A percentile compares a stretch with the other conserved stretches of the same genome.
phyloP scores from a whole-genome alignment of 1,140 invertebrate genomes.

The Zaprionus ornatus region DNA sequence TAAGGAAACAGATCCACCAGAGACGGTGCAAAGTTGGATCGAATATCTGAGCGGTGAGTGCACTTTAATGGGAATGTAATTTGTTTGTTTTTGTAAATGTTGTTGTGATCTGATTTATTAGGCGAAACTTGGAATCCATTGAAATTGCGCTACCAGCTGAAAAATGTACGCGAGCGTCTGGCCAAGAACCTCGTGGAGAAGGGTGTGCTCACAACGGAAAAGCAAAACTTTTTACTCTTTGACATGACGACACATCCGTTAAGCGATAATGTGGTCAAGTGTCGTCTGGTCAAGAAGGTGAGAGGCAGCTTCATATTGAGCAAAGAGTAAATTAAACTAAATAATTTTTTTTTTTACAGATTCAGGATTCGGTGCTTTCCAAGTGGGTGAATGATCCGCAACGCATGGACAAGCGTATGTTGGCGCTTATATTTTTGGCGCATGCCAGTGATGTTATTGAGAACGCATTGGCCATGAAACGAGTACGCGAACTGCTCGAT shows the following conservation, averaged over 20 bases:
- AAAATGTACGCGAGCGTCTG: conserved; percentile 99
- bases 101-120: conserved; percentile 76
- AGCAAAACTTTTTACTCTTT: conserved; percentile 99
- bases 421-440: conserved; percentile 97
- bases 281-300: conserved; percentile 98
- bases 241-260: conserved; percentile 99
- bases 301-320: not conserved
- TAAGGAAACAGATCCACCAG: conserved; percentile 97
- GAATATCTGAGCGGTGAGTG: conserved; percentile 98
- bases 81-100: conserved; percentile 43
- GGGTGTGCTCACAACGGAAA: conserved; percentile 99
- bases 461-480: conserved; percentile 99
- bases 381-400: conserved; percentile 99
- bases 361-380: conserved; percentile 97
- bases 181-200: conserved; percentile 99
- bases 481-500: conserved; percentile 97
- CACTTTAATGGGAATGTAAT: not conserved
- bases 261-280: conserved; percentile 97
- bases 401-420: conserved; percentile 96
- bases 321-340: not conserved
- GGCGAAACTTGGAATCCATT: conserved; percentile 99
- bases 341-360: conserved; percentile 84
- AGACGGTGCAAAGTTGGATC: conserved; percentile 99
- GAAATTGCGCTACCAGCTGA: conserved; percentile 98
- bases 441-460: conserved; percentile 99